Conservation (phyloP, 2,113 vertebrate species). For the Archilochus colubris region DNA sequence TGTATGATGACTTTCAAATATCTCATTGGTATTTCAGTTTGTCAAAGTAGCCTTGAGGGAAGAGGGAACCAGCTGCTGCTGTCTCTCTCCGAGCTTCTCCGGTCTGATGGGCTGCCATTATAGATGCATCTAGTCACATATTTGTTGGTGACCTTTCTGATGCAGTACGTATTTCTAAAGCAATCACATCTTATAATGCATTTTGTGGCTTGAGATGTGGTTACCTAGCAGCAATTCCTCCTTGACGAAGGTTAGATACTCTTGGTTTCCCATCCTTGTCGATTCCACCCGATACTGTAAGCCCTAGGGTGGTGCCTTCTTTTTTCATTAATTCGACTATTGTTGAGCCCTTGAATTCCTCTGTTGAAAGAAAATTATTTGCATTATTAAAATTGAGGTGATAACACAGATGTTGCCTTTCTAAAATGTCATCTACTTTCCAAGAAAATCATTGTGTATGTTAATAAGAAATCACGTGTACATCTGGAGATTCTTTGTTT, state of each 20-base stretch:
- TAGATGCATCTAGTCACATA: conserved; percentile 32
- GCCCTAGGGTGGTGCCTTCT: conserved; percentile 95
- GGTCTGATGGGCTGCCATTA: neutral
- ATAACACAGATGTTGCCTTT: neutral
- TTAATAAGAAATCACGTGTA: conserved; percentile 7
- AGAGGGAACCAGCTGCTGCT: neutral
- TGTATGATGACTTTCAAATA: neutral
- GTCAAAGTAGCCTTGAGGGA: neutral
- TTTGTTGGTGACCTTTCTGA: conserved; percentile 60
- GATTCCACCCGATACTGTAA: conserved; percentile 94
- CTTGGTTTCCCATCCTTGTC: conserved; percentile 97
- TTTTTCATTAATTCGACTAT: conserved; percentile 98
- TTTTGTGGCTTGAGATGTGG: neutral
- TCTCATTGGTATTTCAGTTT: neutral
- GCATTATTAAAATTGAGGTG: conserved; percentile 45
- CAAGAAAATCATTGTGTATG: neutral
- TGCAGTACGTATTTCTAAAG: conserved; percentile 23
- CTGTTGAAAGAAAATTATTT: conserved; percentile 79
- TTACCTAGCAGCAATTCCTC: conserved; percentile 97
- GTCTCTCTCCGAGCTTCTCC: neutral
- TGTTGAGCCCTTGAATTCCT: conserved; percentile 95
- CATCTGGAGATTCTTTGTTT: conserved; percentile 23
- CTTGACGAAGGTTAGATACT: conserved; percentile 96
- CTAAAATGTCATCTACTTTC: neutral
- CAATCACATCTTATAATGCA: neutral